Conservation (phyloP, 2,888 invertebrate species). For the Thecocarcelia acutangulata region DNA sequence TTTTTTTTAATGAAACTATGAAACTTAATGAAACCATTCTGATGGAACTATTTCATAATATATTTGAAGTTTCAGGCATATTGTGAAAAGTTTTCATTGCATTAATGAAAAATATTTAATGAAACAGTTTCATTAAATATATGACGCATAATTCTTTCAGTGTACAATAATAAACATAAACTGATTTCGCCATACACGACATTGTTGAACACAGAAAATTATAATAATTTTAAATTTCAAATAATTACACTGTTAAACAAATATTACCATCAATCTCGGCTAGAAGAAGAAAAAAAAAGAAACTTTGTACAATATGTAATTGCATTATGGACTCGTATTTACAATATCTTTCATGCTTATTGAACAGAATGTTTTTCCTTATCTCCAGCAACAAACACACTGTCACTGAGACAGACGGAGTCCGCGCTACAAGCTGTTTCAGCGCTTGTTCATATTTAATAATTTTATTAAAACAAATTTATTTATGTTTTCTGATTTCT, state of each 20-base stretch:
- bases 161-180: too few relatives aligned
- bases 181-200: not conserved
- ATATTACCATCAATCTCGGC: not conserved
- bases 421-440: not conserved
- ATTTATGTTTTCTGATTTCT: conserved; percentile 35
- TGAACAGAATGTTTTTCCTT: conserved; percentile 6
- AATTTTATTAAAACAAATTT: conserved; percentile 60
- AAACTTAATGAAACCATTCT: too few relatives aligned
- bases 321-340: conserved; percentile 34
- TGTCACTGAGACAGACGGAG: too few relatives aligned
- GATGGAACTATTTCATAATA: too few relatives aligned
- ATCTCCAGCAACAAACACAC: too few relatives aligned
- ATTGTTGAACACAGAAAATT: conserved; percentile 39
- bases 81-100: too few relatives aligned
- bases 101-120: too few relatives aligned
- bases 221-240: conserved; percentile 35
- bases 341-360: not conserved
- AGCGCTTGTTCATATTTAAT: conserved; percentile 38
- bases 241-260: conserved; percentile 25
- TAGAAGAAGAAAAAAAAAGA: too few relatives aligned
- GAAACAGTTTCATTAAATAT: too few relatives aligned
- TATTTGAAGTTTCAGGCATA: too few relatives aligned
- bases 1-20: too few relatives aligned
- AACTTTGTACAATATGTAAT: conserved; percentile 35
- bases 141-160: too few relatives aligned